A percentile compares a stretch with the other conserved stretches of the same genome.
phyloP scores from a whole-genome alignment of 2,797 vertebrate species.

The Acipenser ruthenus region DNA sequence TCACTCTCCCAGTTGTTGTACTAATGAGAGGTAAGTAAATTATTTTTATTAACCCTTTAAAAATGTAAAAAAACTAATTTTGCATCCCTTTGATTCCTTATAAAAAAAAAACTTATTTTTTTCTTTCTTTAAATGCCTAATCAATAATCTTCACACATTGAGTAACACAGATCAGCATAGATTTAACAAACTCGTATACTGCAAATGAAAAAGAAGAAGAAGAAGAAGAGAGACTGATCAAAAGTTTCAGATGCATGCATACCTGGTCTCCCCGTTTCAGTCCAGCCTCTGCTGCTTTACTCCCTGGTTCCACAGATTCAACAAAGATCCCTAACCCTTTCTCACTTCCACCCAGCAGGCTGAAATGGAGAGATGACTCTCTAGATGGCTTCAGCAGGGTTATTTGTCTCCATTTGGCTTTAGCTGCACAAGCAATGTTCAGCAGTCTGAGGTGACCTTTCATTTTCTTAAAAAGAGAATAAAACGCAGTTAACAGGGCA shows the following conservation, averaged over 20 bases:
- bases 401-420: slow-evolving; percentile 90
- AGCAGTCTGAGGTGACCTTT: slow-evolving; percentile 89
- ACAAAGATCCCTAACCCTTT: slow-evolving; percentile 89
- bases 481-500: too few species aligned
- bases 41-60: too few species aligned
- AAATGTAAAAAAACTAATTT: too few species aligned
- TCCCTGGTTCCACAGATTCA: slow-evolving; percentile 74
- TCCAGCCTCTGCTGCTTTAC: slow-evolving; percentile 82
- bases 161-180: too few species aligned
- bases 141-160: too few species aligned
- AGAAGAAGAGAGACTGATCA: not conserved
- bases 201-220: not conserved
- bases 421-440: slow-evolving; percentile 93
- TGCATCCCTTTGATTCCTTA: too few species aligned
- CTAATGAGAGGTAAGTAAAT: too few species aligned
- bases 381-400: slow-evolving; percentile 81
- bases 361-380: slow-evolving; percentile 81
- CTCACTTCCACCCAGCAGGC: slow-evolving; percentile 82
- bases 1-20: too few species aligned
- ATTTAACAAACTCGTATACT: not conserved
- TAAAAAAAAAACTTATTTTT: too few species aligned
- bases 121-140: too few species aligned
- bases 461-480: slow-evolving; percentile 75
- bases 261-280: slow-evolving; percentile 96
- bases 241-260: slow-evolving; percentile 16